Evolutionary conservation across 2,113 vertebrate species (phyloP).

Genomic region (Lepidothrix coronata): DNA sequence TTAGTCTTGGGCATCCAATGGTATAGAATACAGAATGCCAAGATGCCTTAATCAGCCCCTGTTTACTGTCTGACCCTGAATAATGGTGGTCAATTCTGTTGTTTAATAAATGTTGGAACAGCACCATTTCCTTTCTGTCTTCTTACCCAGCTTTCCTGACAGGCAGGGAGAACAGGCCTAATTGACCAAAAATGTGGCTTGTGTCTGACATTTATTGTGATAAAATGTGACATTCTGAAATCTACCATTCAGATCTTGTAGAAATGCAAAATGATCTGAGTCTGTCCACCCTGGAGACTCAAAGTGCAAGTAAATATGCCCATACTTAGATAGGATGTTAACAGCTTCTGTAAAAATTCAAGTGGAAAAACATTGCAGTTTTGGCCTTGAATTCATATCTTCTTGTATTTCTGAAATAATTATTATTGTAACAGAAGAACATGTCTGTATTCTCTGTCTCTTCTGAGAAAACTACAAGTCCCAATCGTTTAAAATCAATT

Average conservation of each 20-base stretch:
- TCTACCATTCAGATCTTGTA: background rate
- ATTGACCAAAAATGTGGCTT: background rate
- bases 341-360: background rate
- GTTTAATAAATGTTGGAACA: background rate
- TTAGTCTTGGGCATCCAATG: background rate
- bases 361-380: background rate
- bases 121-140: background rate
- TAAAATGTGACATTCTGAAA: background rate
- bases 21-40: background rate
- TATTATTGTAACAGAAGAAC: background rate
- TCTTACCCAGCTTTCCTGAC: background rate
- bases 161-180: background rate
- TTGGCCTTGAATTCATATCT: background rate
- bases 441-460: background rate
- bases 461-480: background rate
- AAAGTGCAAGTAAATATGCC: background rate
- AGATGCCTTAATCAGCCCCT: background rate
- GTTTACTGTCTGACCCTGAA: background rate
- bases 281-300: background rate
- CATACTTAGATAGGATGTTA: background rate
- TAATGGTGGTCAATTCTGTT: background rate
- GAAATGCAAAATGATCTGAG: background rate
- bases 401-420: background rate
- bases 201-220: background rate
- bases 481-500: background rate